phyloP scores from a whole-genome alignment of 2,888 invertebrate species.

The Tenthredo scrophulariae region DNA sequence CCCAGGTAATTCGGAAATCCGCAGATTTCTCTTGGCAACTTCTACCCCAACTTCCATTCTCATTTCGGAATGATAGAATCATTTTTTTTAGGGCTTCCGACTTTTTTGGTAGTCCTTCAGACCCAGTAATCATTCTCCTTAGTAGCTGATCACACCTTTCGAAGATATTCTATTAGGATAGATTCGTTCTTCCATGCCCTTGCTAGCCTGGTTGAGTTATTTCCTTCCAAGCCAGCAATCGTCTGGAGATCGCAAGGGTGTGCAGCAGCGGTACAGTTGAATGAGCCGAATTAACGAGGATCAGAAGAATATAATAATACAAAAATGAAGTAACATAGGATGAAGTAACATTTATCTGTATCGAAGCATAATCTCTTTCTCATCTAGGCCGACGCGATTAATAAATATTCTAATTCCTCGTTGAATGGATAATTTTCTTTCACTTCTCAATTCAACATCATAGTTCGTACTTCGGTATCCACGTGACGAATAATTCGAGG shows the following conservation, averaged over 20 bases:
- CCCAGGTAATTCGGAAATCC: background rate
- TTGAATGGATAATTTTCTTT: background rate
- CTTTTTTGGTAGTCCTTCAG: no score
- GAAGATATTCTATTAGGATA: no score
- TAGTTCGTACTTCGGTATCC: background rate
- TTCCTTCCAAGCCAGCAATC: background rate
- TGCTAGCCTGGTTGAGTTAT: no score
- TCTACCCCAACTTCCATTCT: background rate
- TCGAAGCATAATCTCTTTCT: background rate
- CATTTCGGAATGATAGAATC: no score
- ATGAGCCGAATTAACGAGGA: conserved; percentile 1
- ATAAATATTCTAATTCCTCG: no score
- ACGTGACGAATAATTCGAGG: background rate
- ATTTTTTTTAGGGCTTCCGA: no score
- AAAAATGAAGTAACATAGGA: background rate
- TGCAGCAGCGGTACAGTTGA: background rate
- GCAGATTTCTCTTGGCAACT: background rate
- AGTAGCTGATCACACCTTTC: no score
- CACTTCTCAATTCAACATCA: background rate
- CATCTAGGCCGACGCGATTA: no score
- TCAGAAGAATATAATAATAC: background rate
- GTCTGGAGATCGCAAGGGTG: background rate
- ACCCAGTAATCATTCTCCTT: no score
- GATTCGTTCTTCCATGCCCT: no score
- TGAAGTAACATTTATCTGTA: background rate